These are phyloP conservation scores for Dinocampus coccinellae DNA, from an alignment of 2,888 invertebrate genomes.

Conservation along the genomic window DNA sequence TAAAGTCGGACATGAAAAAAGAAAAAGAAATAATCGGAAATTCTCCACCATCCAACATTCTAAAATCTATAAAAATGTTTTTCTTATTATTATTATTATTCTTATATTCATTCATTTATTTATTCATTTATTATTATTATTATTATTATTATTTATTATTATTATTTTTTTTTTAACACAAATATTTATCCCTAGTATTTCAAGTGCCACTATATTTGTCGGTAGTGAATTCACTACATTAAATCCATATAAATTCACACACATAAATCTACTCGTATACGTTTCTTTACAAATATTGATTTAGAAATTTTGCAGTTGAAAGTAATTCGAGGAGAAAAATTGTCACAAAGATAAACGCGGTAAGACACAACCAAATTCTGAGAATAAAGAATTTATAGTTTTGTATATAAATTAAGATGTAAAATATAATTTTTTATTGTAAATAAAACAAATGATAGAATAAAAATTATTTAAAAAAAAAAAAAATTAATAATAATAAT, in stretches of 20 bases:
- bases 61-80: not conserved
- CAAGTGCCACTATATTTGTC: not conserved
- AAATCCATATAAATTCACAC: not conserved
- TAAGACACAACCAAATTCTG: not conserved
- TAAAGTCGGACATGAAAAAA: too few relatives aligned
- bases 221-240: not conserved
- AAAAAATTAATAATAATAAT: not conserved
- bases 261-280: not conserved
- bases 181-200: not conserved
- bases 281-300: not conserved
- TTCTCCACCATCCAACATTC: not conserved
- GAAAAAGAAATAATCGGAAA: too few relatives aligned
- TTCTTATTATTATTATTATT: too few relatives aligned
- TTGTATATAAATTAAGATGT: not conserved
- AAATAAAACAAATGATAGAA: not conserved
- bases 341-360: constrained; percentile 6
- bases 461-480: not conserved
- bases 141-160: not conserved
- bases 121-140: too few relatives aligned
- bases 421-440: not conserved
- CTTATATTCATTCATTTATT: too few relatives aligned
- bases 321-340: not conserved
- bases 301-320: not conserved
- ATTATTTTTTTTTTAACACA: not conserved
- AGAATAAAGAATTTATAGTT: not conserved